These are phyloP conservation scores for Teleiodes luculella DNA, from an alignment of 2,888 invertebrate species.

Conservation along the genomic window DNA sequence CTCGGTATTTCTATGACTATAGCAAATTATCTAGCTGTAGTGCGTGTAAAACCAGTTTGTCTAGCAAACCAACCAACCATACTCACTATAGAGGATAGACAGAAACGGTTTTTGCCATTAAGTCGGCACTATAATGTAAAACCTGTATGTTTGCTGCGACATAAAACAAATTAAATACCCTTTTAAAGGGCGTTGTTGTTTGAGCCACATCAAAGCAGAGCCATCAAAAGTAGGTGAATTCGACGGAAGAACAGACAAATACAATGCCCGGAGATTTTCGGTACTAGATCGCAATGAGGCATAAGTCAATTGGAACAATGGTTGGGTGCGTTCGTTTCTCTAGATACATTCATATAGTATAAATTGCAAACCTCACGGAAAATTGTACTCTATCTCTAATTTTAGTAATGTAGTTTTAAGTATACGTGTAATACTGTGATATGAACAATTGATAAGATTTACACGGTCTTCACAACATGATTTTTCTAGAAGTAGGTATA, in stretches of 20 bases:
- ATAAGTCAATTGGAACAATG: constrained; percentile 65
- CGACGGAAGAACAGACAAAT: constrained; percentile 37
- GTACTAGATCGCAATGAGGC: constrained; percentile 42
- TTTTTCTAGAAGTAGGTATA: too few relatives aligned
- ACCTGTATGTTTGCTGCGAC: neutral
- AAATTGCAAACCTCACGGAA: too few relatives aligned
- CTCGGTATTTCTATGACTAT: constrained; percentile 22
- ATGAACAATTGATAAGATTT: too few relatives aligned
- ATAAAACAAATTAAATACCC: neutral
- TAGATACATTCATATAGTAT: neutral
- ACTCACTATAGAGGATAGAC: neutral
- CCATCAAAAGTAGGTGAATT: constrained; percentile 26
- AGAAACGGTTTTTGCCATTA: neutral
- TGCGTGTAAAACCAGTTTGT: constrained; percentile 44
- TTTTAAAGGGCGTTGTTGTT: neutral
- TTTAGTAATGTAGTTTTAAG: too few relatives aligned
- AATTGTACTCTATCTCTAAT: too few relatives aligned
- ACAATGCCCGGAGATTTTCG: constrained; percentile 56
- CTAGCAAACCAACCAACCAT: neutral
- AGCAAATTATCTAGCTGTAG: constrained; percentile 33
- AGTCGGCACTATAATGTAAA: too few relatives aligned
- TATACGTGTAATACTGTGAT: too few relatives aligned
- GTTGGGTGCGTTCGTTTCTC: constrained; percentile 53
- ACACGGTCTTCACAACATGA: too few relatives aligned
- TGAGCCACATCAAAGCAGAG: neutral